phyloP scores from a whole-genome alignment of 2,797 vertebrate species.

The Cossypha niveicapilla region DNA sequence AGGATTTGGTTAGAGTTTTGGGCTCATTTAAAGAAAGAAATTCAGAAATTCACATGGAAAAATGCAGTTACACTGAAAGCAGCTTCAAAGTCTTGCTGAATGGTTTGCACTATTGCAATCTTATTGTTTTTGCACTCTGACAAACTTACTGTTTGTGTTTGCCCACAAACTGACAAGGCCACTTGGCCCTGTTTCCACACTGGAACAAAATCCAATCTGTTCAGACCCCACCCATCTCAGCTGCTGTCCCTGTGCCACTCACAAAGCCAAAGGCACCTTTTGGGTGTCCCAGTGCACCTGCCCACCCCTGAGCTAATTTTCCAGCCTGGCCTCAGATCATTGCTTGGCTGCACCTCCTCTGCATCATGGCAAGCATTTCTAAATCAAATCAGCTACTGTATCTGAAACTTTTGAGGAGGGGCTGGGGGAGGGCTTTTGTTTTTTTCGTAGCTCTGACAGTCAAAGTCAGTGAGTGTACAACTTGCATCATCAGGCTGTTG shows the following conservation, averaged over 20 bases:
- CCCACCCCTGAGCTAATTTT: rapidly evolving
- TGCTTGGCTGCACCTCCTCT: neutral
- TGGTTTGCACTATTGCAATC: neutral
- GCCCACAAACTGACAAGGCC: neutral
- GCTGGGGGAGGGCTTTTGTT: too few species aligned
- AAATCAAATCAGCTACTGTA: neutral
- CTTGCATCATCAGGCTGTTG: neutral
- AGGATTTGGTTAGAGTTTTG: neutral
- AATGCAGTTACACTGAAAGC: neutral
- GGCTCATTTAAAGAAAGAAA: neutral
- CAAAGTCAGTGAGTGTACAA: neutral
- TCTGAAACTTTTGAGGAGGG: neutral
- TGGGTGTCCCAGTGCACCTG: neutral
- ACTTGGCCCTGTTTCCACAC: neutral
- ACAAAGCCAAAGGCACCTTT: neutral
- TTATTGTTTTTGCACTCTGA: neutral
- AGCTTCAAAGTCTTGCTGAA: neutral
- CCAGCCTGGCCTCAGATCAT: neutral
- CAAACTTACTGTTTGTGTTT: neutral
- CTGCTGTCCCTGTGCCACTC: neutral
- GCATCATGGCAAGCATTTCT: neutral
- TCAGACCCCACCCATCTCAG: neutral
- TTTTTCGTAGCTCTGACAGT: neutral
- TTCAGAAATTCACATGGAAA: neutral
- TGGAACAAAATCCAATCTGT: neutral